Conservation (phyloP, 2,888 invertebrate genomes). For the Saturnia pavonia region DNA sequence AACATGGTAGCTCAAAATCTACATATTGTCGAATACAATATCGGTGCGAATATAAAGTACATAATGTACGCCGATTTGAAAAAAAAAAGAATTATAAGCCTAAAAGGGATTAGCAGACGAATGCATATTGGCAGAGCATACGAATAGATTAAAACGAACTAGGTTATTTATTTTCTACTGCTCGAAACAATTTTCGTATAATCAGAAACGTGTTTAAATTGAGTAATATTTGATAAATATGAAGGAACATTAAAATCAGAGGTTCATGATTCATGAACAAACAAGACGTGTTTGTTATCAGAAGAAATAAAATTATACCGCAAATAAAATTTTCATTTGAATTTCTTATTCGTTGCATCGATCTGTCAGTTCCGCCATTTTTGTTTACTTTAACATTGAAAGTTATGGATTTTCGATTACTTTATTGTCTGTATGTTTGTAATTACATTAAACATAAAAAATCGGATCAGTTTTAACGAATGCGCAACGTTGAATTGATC, state of each 20-base stretch:
- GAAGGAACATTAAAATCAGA: constrained; percentile 1
- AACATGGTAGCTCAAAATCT: no score
- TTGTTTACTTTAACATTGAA: constrained; percentile 3
- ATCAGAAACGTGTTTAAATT: not conserved
- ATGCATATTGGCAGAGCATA: no score
- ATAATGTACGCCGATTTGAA: no score
- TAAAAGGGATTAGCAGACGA: no score
- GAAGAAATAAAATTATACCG: constrained; percentile 13
- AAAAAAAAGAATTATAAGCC: no score
- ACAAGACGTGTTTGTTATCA: constrained; percentile 14
- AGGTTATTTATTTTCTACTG: no score
- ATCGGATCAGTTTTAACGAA: constrained; percentile 12
- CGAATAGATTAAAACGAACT: no score
- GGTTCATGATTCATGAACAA: constrained; percentile 6
- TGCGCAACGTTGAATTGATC: constrained; percentile 2
- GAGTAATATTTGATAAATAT: not conserved
- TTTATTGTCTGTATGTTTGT: constrained; percentile 12
- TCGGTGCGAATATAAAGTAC: no score
- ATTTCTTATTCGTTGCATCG: constrained; percentile 15
- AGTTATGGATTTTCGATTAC: constrained; percentile 12
- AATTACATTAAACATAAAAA: constrained; percentile 11
- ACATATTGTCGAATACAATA: no score
- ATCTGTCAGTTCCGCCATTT: constrained; percentile 11
- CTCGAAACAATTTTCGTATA: no score
- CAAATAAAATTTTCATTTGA: constrained; percentile 10